Base-by-base conservation (phyloP, 2,888 invertebrate species). In the Oscheius sp. region DNA sequence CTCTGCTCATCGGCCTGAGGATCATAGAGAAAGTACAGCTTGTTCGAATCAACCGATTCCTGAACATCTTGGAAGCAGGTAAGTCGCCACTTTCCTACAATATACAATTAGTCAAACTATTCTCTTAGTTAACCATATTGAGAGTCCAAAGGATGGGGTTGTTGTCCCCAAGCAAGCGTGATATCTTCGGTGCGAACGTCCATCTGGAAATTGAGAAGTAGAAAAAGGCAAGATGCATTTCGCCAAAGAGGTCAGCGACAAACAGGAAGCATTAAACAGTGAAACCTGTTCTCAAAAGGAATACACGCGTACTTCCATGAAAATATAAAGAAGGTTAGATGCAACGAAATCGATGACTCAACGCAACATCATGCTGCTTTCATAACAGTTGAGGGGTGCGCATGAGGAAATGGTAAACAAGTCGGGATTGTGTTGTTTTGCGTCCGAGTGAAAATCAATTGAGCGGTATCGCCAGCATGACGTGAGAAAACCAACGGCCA, bases 21-120 rank as follows among this genome's bases (percentile, higher is more conserved):
- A 73, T 89, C 89, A 72, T 88, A 89, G 29, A 89, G 80, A 59
- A 86, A 89, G 76, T 87, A 89, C 21, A 89, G 79, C 70, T 85
- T 85, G 51, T 74, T 75, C 5, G 73, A 75, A 63, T 89, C 88
- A 21, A 81, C 60, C 2, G 87, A 83, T 71, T 87, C 86, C 55
- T 86, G 87, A 13, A 89, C 82, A 76, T 89, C 89, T 76, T 87
- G 87, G 60, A 78, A 84, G 7, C 82, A 79, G 7, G 84, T 80
- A 70, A 79, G 70, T 2, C 84, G 57, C 84, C 84, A 86, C 73
- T 81, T 80, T 35, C 68, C 68, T 68, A n/a, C n/a, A 68, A 55
- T 3, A 50, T 4, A 58, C 29, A 10, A 11, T 7, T 11, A 4
- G 2, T 13, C 32, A 2, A 51, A 51, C 11, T 51, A 33, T 9